Evolutionary conservation across 2,888 invertebrate species (phyloP).

Genomic region (Hoplodrina ambigua): DNA sequence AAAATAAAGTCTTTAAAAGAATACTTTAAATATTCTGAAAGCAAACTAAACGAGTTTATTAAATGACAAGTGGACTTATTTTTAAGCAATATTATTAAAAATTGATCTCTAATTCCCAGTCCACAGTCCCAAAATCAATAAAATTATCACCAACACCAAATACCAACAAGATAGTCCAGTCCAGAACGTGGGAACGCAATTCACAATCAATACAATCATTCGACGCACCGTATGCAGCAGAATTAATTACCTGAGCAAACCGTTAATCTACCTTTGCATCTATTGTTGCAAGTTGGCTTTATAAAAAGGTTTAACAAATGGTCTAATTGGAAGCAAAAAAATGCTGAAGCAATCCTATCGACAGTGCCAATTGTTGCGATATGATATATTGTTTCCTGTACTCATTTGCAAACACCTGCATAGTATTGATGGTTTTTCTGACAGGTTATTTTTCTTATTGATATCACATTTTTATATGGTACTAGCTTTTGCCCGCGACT

Average conservation of each 20-base stretch:
- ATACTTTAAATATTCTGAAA: too few species aligned
- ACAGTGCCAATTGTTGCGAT: slow-evolving; percentile 24
- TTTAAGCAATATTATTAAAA: too few species aligned
- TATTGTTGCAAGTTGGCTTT: slow-evolving; percentile 23
- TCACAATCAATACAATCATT: slow-evolving; percentile 31
- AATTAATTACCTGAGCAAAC: slow-evolving; percentile 43
- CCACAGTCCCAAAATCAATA: not conserved
- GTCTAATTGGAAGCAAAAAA: slow-evolving; percentile 17
- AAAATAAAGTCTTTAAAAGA: too few species aligned
- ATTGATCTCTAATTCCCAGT: too few species aligned
- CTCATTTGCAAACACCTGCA: slow-evolving; percentile 15
- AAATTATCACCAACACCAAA: not conserved
- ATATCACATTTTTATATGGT: too few species aligned
- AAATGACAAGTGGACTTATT: too few species aligned
- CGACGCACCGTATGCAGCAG: slow-evolving; percentile 11
- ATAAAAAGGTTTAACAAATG: slow-evolving; percentile 8
- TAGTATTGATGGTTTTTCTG: not conserved
- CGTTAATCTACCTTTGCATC: slow-evolving; percentile 36
- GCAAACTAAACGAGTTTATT: too few species aligned
- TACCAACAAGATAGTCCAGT: not conserved
- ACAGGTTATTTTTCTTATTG: not conserved
- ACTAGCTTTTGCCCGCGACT: too few species aligned
- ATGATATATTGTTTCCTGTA: slow-evolving; percentile 39
- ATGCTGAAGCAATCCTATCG: slow-evolving; percentile 15
- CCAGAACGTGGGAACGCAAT: slow-evolving; percentile 39